A percentile compares a stretch with the other conserved stretches of the same genome.
Conservation (phyloP, 1,140 invertebrate genomes). For the Sitodiplosis mosellana region DNA sequence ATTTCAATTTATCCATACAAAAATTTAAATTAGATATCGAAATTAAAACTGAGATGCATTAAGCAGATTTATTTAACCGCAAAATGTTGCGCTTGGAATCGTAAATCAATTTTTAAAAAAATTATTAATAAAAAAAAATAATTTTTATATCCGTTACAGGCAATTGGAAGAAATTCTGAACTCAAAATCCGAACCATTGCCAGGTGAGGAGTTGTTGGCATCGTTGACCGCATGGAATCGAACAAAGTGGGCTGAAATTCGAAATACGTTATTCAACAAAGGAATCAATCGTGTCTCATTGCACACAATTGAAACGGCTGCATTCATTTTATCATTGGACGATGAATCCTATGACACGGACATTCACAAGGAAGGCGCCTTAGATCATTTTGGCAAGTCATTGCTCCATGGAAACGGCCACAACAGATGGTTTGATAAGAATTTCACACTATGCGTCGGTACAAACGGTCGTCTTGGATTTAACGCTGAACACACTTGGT, state of each 20-base stretch:
- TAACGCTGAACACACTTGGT: slow-evolving; percentile 95
- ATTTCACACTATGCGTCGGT: slow-evolving; percentile 86
- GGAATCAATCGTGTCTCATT: slow-evolving; percentile 73
- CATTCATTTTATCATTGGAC: slow-evolving; percentile 77
- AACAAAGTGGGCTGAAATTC: slow-evolving; percentile 70
- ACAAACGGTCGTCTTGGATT: slow-evolving; percentile 87
- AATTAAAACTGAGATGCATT: too few species aligned
- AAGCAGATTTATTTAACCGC: too few species aligned
- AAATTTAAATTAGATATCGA: neutral
- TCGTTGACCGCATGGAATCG: slow-evolving; percentile 85
- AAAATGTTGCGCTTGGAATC: too few species aligned
- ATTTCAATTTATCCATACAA: too few species aligned
- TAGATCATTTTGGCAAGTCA: slow-evolving; percentile 69
- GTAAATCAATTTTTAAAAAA: too few species aligned
- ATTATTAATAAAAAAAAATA: too few species aligned
- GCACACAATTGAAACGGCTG: slow-evolving; percentile 82
- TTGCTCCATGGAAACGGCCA: slow-evolving; percentile 91
- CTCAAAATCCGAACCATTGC: slow-evolving; percentile 42
- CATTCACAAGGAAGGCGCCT: slow-evolving; percentile 50
- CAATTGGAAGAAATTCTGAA: slow-evolving; percentile 87
- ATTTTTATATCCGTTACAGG: slow-evolving; percentile 28
- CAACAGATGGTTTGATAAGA: slow-evolving; percentile 98
- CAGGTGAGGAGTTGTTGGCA: slow-evolving; percentile 75
- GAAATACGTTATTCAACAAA: slow-evolving; percentile 47
- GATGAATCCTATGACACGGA: slow-evolving; percentile 59